Percentiles rank a stretch among this genome's conserved stretches.
Evolutionary conservation across 53 echinoderm and acorn worm genomes (phyloP).

Genomic region (Zoroaster sp.): DNA sequence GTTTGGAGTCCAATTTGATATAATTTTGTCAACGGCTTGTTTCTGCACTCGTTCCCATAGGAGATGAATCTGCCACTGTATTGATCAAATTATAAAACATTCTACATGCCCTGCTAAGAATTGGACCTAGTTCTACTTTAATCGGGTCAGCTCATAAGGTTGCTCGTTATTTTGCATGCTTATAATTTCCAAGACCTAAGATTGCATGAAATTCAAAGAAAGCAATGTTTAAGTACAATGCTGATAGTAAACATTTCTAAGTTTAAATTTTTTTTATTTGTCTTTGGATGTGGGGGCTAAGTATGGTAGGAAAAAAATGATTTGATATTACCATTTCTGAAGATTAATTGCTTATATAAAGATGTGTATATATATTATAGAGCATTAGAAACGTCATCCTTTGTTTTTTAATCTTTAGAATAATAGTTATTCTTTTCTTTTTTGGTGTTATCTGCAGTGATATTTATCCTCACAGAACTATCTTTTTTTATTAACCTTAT

Average conservation of each 20-base stretch:
- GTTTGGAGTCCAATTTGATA: no score
- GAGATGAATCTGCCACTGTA: no score
- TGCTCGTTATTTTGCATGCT: background rate
- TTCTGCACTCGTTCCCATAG: no score
- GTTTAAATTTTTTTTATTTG: background rate
- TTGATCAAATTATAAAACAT: no score
- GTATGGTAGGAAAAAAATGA: background rate
- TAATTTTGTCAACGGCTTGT: no score
- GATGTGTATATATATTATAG: slow-evolving; percentile 21
- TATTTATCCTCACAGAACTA: slow-evolving; percentile 15
- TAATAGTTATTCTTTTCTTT: slow-evolving; percentile 7
- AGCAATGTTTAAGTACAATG: no score
- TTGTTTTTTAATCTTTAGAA: background rate
- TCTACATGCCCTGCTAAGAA: no score
- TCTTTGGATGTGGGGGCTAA: background rate
- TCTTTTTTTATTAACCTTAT: slow-evolving; percentile 12
- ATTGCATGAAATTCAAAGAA: background rate
- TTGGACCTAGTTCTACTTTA: no score
- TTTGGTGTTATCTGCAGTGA: slow-evolving; percentile 50
- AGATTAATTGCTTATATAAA: background rate
- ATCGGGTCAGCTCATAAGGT: background rate
- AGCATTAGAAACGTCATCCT: background rate
- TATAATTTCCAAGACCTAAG: background rate
- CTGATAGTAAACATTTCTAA: background rate
- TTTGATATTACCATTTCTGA: background rate